Evolutionary conservation across 2,888 invertebrate genomes (phyloP).

Genomic region (Scelioninae gen. 2): DNA sequence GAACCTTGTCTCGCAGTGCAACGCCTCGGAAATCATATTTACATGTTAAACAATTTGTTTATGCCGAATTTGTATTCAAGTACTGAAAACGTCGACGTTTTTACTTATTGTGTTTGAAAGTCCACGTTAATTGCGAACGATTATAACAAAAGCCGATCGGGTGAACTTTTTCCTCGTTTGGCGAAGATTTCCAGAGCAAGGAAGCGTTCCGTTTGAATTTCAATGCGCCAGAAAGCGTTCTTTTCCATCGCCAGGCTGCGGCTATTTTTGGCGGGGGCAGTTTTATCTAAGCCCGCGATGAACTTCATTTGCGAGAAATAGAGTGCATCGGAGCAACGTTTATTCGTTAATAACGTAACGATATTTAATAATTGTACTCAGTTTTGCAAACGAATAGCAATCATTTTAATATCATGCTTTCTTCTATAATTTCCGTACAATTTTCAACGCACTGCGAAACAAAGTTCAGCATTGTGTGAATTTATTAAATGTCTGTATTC

Average conservation of each 20-base stretch:
- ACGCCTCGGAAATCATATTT: no score
- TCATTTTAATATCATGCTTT: background rate
- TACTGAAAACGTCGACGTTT: no score
- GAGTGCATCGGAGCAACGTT: constrained; percentile 4
- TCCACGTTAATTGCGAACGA: no score
- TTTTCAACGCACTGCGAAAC: no score
- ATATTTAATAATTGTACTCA: background rate
- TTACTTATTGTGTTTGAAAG: no score
- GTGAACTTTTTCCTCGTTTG: constrained; percentile 33
- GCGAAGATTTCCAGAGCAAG: constrained; percentile 35
- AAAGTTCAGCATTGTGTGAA: no score
- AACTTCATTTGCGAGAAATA: constrained; percentile 3
- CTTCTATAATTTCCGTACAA: no score
- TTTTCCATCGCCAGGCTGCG: constrained; percentile 8
- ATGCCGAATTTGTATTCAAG: no score
- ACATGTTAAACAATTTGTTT: no score
- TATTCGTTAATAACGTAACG: constrained; percentile 4
- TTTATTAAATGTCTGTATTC: no score
- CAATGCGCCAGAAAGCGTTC: constrained; percentile 32
- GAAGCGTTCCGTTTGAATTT: constrained; percentile 41
- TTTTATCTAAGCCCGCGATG: constrained; percentile 17
- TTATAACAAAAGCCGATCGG: no score
- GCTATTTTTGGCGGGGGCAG: constrained; percentile 5
- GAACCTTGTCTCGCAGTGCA: no score
- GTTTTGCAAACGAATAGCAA: background rate